A percentile compares a stretch with the other conserved stretches of the same genome.
These are phyloP conservation scores for Trachelus troglodyta DNA, from an alignment of 2,888 invertebrate genomes.

Conservation along the genomic window DNA sequence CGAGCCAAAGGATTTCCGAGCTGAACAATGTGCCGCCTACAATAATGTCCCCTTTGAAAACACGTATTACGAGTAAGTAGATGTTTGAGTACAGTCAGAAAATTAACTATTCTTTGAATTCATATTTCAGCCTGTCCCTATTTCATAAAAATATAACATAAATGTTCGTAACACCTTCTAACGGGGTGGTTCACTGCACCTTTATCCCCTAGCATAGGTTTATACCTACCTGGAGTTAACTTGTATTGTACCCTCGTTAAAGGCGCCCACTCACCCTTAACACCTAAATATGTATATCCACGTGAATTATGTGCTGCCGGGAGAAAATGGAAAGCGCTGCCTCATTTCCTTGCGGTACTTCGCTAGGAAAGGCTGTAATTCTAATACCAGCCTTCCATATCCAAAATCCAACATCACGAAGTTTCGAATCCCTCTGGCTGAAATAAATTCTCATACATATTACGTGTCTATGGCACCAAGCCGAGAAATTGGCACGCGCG, in stretches of 20 bases:
- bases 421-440: not conserved
- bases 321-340: constrained; percentile 9
- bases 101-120: constrained; percentile 12
- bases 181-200: not conserved
- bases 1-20: constrained; percentile 82
- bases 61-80: constrained; percentile 80
- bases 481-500: constrained; percentile 2
- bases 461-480: not conserved
- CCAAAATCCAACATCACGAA: not conserved
- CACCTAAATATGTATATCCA: not conserved
- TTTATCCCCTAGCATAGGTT: not conserved
- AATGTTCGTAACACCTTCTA: not conserved
- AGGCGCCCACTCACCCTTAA: constrained; percentile 10
- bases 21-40: constrained; percentile 89
- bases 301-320: constrained; percentile 2
- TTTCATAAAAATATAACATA: not conserved
- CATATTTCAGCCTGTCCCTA: not conserved
- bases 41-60: constrained; percentile 86
- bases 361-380: not conserved
- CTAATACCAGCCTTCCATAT: not conserved
- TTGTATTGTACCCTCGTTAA: constrained; percentile 14
- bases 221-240: not conserved
- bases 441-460: not conserved
- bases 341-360: constrained; percentile 14
- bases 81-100: not conserved